phyloP scores from a whole-genome alignment of 2,113 vertebrate species.

The Macrotis lagotis region DNA sequence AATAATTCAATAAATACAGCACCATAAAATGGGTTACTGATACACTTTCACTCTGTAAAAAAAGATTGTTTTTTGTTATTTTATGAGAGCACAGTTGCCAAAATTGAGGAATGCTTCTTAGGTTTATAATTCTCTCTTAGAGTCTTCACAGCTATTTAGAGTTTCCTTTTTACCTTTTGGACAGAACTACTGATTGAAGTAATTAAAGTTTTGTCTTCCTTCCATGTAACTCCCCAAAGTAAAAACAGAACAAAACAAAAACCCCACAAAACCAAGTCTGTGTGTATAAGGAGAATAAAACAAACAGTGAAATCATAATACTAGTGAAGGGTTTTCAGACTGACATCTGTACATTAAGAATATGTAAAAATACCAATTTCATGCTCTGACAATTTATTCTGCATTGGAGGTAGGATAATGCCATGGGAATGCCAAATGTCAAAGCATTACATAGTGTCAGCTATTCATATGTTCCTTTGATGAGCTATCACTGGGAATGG shows the following conservation, averaged over 20 bases:
- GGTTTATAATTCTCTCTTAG: conserved; percentile 35
- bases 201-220: conserved; percentile 68
- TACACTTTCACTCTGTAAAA: conserved; percentile 70
- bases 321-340: conserved; percentile 80
- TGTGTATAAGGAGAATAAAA: conserved; percentile 73
- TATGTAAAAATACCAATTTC: conserved; percentile 88
- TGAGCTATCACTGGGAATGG: conserved; percentile 59
- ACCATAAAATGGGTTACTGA: conserved; percentile 70
- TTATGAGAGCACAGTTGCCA: conserved; percentile 73
- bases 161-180: conserved; percentile 72
- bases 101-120: conserved; percentile 47
- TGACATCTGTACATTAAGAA: conserved; percentile 86
- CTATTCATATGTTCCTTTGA: conserved; percentile 73
- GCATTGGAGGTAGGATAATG: conserved; percentile 80
- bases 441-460: conserved; percentile 81
- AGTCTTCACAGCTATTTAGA: conserved; percentile 38
- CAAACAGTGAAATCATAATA: conserved; percentile 80
- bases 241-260: conserved; percentile 51
- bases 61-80: conserved; percentile 70
- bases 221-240: conserved; percentile 65
- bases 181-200: conserved; percentile 62
- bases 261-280: conserved; percentile 69
- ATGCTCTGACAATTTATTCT: conserved; percentile 88
- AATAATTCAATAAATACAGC: conserved; percentile 76
- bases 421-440: conserved; percentile 84